Conservation (phyloP, 2,888 invertebrate genomes). For the Macrosiphum euphorbiae region DNA sequence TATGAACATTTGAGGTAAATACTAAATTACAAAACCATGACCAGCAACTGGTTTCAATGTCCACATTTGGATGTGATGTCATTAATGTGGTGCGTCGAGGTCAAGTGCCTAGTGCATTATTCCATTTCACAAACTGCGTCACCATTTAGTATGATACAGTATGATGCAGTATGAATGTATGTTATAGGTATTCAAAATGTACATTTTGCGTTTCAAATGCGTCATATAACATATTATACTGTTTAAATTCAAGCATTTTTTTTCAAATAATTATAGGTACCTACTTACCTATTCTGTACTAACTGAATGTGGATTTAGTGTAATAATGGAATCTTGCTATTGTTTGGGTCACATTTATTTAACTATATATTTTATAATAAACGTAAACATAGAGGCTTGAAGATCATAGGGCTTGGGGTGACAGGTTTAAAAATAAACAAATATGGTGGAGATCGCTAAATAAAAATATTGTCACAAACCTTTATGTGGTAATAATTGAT, state of each 20-base stretch:
- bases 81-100: background rate
- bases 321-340: background rate
- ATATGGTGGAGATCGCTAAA: background rate
- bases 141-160: background rate
- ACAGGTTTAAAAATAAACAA: background rate
- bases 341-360: background rate
- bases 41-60: background rate
- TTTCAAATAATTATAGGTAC: background rate
- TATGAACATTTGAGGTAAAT: background rate
- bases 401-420: background rate
- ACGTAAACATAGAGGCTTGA: background rate
- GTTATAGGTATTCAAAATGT: background rate
- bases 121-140: conserved; percentile 4
- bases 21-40: background rate
- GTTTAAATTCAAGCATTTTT: background rate
- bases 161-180: background rate
- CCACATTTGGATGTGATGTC: conserved; percentile 17
- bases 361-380: background rate
- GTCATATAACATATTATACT: background rate
- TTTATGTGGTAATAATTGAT: background rate
- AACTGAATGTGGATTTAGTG: background rate
- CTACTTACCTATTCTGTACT: background rate
- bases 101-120: background rate
- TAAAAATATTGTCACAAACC: background rate
- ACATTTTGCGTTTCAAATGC: background rate